These are phyloP conservation scores for Dissostichus mawsoni DNA, from an alignment of 2,113 vertebrate species.

Conservation along the genomic window DNA sequence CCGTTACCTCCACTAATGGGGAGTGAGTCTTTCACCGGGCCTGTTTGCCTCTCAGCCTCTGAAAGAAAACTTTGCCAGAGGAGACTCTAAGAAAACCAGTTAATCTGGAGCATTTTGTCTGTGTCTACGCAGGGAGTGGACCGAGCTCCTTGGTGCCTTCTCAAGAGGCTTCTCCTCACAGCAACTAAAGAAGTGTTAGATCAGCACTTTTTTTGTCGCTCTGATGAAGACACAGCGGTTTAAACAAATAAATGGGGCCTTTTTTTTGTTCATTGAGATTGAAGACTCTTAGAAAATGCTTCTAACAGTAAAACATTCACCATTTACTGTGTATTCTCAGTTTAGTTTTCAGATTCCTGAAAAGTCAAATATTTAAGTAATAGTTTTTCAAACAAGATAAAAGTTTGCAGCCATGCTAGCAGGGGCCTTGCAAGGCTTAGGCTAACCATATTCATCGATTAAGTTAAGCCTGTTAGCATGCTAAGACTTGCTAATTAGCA, in stretches of 20 bases:
- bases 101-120: conserved; percentile 75
- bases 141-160: conserved; percentile 69
- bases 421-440: too few relatives aligned
- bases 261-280: conserved; percentile 34
- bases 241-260: conserved; percentile 59
- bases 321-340: background rate
- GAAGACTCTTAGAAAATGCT: conserved; percentile 30
- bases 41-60: conserved; percentile 71
- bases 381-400: background rate
- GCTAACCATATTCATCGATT: background rate
- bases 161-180: conserved; percentile 70
- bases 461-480: background rate
- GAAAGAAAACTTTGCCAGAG: conserved; percentile 76
- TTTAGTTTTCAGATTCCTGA: background rate
- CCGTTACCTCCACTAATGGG: conserved; percentile 81
- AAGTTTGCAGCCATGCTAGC: background rate
- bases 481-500: background rate
- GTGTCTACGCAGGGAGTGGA: conserved; percentile 61
- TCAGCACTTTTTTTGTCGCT: conserved; percentile 73
- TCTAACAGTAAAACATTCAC: background rate
- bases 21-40: conserved; percentile 72
- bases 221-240: conserved; percentile 57
- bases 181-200: conserved; percentile 62
- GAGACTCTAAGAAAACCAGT: conserved; percentile 79
- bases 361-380: background rate